Percentiles rank a stretch among this genome's conserved stretches.
Evolutionary conservation across 1,140 invertebrate genomes (phyloP).

Genomic region (Drosophila watanabei): DNA sequence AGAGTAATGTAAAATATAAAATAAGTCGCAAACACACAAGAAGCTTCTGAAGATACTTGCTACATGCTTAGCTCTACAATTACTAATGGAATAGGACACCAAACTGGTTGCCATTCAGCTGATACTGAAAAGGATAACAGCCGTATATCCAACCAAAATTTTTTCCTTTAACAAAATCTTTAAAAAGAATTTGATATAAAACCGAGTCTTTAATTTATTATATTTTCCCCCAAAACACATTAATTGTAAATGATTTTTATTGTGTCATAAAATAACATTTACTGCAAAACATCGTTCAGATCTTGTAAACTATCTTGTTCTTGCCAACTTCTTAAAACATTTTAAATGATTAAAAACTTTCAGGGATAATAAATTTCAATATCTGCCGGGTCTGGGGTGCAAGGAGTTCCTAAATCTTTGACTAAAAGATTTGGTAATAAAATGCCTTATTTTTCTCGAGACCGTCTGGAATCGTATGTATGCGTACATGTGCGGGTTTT

Average conservation of each 20-base stretch:
- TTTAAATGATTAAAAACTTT: conserved; percentile 10
- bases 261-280: neutral
- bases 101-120: no score
- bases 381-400: neutral
- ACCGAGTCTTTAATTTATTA: neutral
- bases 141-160: no score
- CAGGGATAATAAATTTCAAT: neutral
- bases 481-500: conserved; percentile 10
- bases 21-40: no score
- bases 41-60: no score
- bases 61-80: no score
- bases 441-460: conserved; percentile 19
- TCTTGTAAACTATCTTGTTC: no score
- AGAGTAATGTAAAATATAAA: no score
- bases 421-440: conserved; percentile 30
- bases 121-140: no score
- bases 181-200: neutral
- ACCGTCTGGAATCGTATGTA: conserved; percentile 12
- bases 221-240: neutral
- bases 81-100: no score
- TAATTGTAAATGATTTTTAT: neutral
- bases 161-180: no score
- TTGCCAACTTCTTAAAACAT: neutral
- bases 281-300: neutral
- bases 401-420: conserved; percentile 25